Evolutionary conservation across 2,888 invertebrate genomes (phyloP), one percentile per base, ranked within the genome.

Genomic region (Eupithecia centaureata): DNA sequence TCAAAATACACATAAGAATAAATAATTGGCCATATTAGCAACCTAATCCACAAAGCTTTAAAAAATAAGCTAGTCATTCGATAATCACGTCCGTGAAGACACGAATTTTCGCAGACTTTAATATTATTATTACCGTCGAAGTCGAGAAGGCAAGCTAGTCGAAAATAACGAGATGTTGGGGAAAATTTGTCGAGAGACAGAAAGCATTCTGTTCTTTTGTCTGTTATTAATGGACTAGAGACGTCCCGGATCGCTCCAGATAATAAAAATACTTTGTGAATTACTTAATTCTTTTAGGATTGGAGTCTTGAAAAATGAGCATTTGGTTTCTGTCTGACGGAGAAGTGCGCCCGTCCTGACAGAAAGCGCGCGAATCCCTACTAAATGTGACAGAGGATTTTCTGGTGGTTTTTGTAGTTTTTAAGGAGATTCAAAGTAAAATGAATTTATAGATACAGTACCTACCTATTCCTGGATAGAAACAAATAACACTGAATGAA

Each of bases 121-220:
- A 32, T 8, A n/a, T n/a, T n/a, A n/a, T n/a, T n/a, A n/a, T 32
- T 7, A 32, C 32, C 32, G 5, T 32, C 5, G 8, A 8, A 64
- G 35, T 25, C 61, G 28, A 22, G 27, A 47, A 47, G 56, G 38
- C 27, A 61, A 61, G 63, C 67, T 70, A 66, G 63, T 66, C 80
- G 83, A 81, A 84, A 85, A 84, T 87, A 86, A 87, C 86, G 83
- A 86, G 82, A 81, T 83, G 81, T 81, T 82, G 65, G 70, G 75
- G 75, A 77, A 82, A 84, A 85, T 83, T 82, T 84, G 82, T 82
- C 82, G 79, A 76, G 72, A 74, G 73, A 76, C 76, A 77, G 78
- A 81, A 79, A 81, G 78, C 81, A 79, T 81, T 79, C 79, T 77
- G 81, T 77, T 78, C 75, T 78, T 75, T 82, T 76, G n/a, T 30